Percentiles rank a stretch among this genome's conserved stretches.
Evolutionary conservation across 2,888 invertebrate species (phyloP).

Genomic region (Dorcus hopei): DNA sequence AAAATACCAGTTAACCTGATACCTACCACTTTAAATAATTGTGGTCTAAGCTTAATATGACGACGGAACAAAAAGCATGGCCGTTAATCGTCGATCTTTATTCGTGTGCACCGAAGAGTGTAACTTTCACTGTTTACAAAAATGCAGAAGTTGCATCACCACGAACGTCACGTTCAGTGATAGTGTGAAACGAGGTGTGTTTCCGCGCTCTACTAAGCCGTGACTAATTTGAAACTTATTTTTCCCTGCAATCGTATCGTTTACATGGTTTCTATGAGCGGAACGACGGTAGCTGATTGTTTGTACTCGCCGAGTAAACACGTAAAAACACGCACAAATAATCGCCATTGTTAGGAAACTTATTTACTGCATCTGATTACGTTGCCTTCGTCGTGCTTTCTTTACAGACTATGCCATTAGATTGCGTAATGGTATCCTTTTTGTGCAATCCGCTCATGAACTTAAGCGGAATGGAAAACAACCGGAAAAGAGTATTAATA

Average conservation of each 20-base stretch:
- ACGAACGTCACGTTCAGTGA: constrained; percentile 35
- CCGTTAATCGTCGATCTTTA: neutral
- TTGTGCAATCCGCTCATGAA: neutral
- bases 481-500: too few species aligned
- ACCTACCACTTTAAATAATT: neutral
- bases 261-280: constrained; percentile 42
- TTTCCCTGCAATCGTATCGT: constrained; percentile 19
- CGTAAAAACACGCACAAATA: neutral
- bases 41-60: neutral
- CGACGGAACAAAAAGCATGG: neutral
- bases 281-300: constrained; percentile 29
- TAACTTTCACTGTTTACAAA: constrained; percentile 3
- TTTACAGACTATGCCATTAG: too few species aligned
- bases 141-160: constrained; percentile 1
- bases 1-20: neutral
- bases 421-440: neutral
- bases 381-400: neutral
- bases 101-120: neutral
- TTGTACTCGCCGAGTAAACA: neutral
- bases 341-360: too few species aligned
- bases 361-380: neutral
- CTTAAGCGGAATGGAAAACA: too few species aligned
- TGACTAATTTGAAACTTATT: constrained; percentile 47
- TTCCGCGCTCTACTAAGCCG: constrained; percentile 44
- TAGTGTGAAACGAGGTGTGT: constrained; percentile 49